Conservation (phyloP, 2,113 vertebrate species). For the Neodon shergylaensis region DNA sequence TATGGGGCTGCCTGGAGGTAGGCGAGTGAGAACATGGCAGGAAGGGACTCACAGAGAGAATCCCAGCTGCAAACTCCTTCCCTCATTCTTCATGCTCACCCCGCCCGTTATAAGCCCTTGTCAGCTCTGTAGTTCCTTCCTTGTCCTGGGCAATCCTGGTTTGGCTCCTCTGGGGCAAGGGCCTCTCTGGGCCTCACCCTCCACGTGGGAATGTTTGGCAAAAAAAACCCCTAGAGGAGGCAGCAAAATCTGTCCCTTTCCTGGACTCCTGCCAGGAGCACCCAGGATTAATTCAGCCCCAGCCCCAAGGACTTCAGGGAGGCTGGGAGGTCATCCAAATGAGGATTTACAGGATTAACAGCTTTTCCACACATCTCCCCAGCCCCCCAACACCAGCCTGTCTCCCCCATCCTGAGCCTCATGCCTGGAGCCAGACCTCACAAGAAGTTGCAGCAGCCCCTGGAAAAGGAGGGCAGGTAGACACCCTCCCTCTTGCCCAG, state of each 20-base stretch:
- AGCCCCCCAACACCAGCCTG: constrained; percentile 29
- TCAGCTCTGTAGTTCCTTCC: background rate
- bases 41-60: background rate
- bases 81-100: background rate
- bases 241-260: background rate
- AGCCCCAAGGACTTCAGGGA: constrained; percentile 81
- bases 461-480: background rate
- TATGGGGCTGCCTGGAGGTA: background rate
- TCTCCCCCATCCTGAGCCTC: constrained; percentile 6
- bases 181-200: background rate
- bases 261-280: constrained; percentile 58
- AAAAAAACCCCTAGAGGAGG: background rate
- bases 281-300: constrained; percentile 81
- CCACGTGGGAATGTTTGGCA: background rate
- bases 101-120: accelerated
- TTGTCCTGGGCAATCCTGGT: too few relatives aligned
- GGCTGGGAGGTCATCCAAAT: constrained; percentile 83
- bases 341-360: constrained; percentile 85
- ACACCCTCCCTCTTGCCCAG: background rate
- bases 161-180: background rate
- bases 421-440: constrained; percentile 76
- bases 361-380: constrained; percentile 73
- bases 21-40: background rate
- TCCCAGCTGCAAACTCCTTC: background rate
- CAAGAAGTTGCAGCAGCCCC: constrained; percentile 69